Percentiles rank a stretch among this genome's conserved stretches.
Conservation (phyloP, 2,113 vertebrate genomes). For the Pterocles gutturalis region DNA sequence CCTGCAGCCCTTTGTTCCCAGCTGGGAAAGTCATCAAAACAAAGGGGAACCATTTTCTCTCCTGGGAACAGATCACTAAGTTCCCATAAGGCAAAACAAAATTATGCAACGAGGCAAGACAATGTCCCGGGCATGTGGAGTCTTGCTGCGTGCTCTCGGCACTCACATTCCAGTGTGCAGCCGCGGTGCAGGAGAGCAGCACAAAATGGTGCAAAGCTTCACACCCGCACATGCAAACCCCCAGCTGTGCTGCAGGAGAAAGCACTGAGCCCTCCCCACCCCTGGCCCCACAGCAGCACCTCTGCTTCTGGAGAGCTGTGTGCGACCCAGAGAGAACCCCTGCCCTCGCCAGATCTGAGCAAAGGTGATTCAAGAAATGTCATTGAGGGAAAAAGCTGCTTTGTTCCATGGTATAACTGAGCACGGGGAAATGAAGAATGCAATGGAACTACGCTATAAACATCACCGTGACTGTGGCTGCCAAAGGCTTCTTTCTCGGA, state of each 20-base stretch:
- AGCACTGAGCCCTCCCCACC: fast-evolving
- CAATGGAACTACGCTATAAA: no score
- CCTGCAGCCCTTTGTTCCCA: background rate
- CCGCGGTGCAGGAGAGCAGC: background rate
- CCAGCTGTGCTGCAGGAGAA: background rate
- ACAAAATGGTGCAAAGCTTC: background rate
- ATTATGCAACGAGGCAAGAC: constrained; percentile 51
- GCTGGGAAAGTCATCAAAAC: constrained; percentile 41
- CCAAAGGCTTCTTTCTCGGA: background rate
- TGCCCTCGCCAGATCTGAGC: background rate
- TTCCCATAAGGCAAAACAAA: constrained; percentile 66
- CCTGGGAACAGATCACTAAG: constrained; percentile 46
- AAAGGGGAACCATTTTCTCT: constrained; percentile 50
- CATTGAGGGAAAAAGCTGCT: background rate
- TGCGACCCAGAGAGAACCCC: background rate
- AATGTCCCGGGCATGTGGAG: constrained; percentile 50
- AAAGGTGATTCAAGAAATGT: fast-evolving
- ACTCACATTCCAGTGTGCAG: constrained; percentile 22
- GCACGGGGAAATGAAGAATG: background rate
- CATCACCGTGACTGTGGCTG: background rate
- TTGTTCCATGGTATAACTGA: fast-evolving
- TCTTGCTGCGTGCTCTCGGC: constrained; percentile 23
- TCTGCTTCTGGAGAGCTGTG: background rate
- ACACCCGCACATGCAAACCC: background rate
- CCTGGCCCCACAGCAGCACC: background rate